A percentile compares a stretch with the other conserved stretches of the same genome.
Evolutionary conservation across 1,140 invertebrate species (phyloP).

Genomic region (Eumaeus atala): DNA sequence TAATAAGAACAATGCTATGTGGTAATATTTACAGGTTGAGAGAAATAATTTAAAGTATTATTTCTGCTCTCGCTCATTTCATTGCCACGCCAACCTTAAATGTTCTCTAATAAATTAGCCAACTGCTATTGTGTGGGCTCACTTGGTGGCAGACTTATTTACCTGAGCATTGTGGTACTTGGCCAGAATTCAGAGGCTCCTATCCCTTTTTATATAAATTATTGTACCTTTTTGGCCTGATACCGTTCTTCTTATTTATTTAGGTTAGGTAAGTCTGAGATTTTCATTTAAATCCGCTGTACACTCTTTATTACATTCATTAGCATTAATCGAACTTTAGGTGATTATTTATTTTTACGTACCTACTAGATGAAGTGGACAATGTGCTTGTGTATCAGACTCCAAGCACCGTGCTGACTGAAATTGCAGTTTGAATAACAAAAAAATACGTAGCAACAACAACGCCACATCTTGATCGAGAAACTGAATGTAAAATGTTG

Average conservation of each 20-base stretch:
- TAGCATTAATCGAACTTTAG: neutral
- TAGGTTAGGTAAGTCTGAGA: neutral
- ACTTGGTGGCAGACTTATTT: slow-evolving; percentile 57
- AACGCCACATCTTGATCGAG: too few species aligned
- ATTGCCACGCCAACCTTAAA: slow-evolving; percentile 36
- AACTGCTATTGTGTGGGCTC: slow-evolving; percentile 52
- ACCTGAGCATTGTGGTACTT: slow-evolving; percentile 44
- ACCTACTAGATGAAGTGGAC: too few species aligned
- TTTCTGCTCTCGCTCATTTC: slow-evolving; percentile 18
- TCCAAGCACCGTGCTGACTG: too few species aligned
- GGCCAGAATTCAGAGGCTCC: slow-evolving; percentile 30
- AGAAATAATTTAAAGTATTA: neutral
- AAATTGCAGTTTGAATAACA: too few species aligned
- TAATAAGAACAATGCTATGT: too few species aligned
- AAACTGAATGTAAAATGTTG: too few species aligned
- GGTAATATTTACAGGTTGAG: neutral
- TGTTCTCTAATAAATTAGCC: slow-evolving; percentile 56
- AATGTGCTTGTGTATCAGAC: too few species aligned
- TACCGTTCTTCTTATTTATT: slow-evolving; percentile 8
- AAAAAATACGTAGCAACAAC: too few species aligned
- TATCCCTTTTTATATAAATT: slow-evolving; percentile 12
- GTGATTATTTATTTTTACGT: too few species aligned
- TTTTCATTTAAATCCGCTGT: slow-evolving; percentile 2
- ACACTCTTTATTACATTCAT: neutral
- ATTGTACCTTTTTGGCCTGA: slow-evolving; percentile 2